phyloP scores from a whole-genome alignment of 2,113 vertebrate species.

The Plestiodon gilberti region DNA sequence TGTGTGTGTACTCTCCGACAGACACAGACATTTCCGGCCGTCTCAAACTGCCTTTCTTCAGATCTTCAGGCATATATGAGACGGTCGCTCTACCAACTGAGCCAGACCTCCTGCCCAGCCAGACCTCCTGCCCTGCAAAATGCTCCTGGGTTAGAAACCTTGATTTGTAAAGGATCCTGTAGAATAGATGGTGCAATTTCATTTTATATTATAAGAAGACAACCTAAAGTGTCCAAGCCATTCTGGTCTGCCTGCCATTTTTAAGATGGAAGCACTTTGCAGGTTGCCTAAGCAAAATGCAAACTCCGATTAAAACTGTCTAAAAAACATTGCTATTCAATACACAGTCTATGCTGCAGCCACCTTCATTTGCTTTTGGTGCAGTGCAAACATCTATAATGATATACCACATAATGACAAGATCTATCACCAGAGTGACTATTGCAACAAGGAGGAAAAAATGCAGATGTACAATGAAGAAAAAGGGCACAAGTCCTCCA shows the following conservation, averaged over 20 bases:
- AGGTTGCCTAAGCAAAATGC: constrained; percentile 1
- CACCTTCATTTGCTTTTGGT: constrained; percentile 67
- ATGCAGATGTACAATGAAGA: constrained; percentile 24
- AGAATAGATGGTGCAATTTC: fast-evolving
- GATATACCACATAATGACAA: constrained; percentile 65
- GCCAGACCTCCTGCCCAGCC: too few species aligned
- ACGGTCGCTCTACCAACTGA: too few species aligned
- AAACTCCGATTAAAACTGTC: constrained; percentile 58
- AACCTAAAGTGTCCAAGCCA: constrained; percentile 21
- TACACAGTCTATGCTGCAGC: constrained; percentile 58
- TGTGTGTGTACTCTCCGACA: too few species aligned
- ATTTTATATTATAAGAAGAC: constrained; percentile 32
- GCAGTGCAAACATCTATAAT: constrained; percentile 67
- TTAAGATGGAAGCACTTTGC: fast-evolving
- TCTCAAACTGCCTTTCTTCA: too few species aligned
- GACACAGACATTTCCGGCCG: too few species aligned
- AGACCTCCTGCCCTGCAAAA: too few species aligned
- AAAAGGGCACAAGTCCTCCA: constrained; percentile 22
- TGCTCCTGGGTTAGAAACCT: not conserved
- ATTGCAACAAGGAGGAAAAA: constrained; percentile 40
- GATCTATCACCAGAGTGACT: constrained; percentile 54
- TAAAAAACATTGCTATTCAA: constrained; percentile 68
- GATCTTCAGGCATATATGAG: too few species aligned
- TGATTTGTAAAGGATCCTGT: not conserved
- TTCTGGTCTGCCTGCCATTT: not conserved